phyloP scores from a whole-genome alignment of 2,888 invertebrate species.

The Cheilosia grossa region DNA sequence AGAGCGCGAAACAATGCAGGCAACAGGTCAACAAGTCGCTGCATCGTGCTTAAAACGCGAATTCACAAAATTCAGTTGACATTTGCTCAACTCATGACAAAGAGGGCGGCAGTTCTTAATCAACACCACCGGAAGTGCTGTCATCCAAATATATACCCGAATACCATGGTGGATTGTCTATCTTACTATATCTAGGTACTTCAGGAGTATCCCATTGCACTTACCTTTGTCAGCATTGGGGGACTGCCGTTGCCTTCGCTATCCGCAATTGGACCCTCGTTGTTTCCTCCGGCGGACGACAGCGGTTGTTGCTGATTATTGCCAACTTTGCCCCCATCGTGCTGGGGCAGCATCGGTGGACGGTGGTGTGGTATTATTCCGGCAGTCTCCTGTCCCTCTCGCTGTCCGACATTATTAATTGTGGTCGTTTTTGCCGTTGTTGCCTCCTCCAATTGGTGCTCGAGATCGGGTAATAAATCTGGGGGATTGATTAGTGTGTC shows the following conservation, averaged over 20 bases:
- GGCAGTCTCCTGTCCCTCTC: slow-evolving; percentile 40
- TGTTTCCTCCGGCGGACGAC: slow-evolving; percentile 32
- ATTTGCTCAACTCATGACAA: neutral
- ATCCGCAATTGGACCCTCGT: slow-evolving; percentile 63
- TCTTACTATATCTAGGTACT: neutral
- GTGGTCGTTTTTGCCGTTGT: slow-evolving; percentile 78
- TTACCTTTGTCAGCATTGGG: slow-evolving; percentile 76
- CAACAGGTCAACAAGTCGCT: slow-evolving; percentile 4
- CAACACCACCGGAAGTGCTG: slow-evolving; percentile 2
- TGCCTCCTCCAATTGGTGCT: slow-evolving; percentile 80
- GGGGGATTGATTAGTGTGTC: slow-evolving; percentile 72
- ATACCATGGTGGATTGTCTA: no score
- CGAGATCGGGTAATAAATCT: slow-evolving; percentile 79
- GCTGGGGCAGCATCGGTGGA: slow-evolving; percentile 77
- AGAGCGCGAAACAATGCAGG: neutral
- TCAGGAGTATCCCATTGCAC: slow-evolving; percentile 35
- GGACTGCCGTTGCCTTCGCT: slow-evolving; percentile 70
- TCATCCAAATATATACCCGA: no score
- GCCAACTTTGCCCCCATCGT: slow-evolving; percentile 77
- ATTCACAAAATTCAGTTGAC: slow-evolving; percentile 6
- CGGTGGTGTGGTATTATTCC: slow-evolving; percentile 78
- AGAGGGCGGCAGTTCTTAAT: neutral
- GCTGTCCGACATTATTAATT: slow-evolving; percentile 57
- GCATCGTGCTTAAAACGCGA: neutral
- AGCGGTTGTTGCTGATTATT: slow-evolving; percentile 58